phyloP scores from a whole-genome alignment of 2,888 invertebrate species.

The Pantelozetes paolii region DNA sequence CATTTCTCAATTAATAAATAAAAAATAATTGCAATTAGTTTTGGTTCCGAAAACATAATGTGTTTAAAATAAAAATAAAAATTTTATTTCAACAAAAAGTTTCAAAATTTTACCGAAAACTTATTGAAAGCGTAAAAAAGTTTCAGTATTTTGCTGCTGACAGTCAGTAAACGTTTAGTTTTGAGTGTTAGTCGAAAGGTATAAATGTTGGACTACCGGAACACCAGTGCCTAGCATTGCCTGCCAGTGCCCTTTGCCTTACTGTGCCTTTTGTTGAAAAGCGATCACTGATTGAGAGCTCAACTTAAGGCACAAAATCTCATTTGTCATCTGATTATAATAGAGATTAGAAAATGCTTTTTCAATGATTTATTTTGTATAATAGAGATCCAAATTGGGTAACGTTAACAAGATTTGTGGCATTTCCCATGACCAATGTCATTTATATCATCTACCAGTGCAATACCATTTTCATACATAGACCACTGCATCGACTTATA shows the following conservation, averaged over 20 bases:
- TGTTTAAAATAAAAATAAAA: too few relatives aligned
- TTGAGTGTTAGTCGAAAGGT: conserved; percentile 5
- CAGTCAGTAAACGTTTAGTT: not conserved
- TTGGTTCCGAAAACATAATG: not conserved
- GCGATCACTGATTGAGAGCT: conserved; percentile 26
- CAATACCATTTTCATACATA: not conserved
- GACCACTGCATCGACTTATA: not conserved
- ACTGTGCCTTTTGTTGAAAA: not conserved
- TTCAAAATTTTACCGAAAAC: conserved; percentile 25
- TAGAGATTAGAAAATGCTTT: conserved; percentile 32
- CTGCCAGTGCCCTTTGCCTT: not conserved
- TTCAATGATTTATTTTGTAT: conserved; percentile 35
- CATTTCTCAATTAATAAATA: not conserved
- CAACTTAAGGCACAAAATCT: conserved; percentile 15
- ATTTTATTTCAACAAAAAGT: not conserved
- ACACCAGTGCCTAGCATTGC: not conserved
- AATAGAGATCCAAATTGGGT: conserved; percentile 29
- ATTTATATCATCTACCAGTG: not conserved
- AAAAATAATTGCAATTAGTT: not conserved
- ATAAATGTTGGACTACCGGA: conserved; percentile 22
- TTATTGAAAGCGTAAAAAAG: not conserved
- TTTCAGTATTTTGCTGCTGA: not conserved
- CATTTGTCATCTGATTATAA: conserved; percentile 29
- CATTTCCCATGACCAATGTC: conserved; percentile 42
- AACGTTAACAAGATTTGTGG: conserved; percentile 40